phyloP scores from a whole-genome alignment of 1,140 invertebrate genomes.

The Bombus breviceps region DNA sequence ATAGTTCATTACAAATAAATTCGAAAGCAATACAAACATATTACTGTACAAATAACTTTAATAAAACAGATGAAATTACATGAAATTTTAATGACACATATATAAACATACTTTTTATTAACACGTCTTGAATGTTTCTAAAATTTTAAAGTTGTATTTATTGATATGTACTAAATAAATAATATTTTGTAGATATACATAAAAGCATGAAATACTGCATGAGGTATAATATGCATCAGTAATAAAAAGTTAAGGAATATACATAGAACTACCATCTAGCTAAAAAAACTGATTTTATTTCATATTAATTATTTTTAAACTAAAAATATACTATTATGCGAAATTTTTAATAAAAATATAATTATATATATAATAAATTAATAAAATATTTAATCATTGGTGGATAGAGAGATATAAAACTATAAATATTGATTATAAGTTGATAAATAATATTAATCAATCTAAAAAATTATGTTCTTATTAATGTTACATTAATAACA shows the following conservation, averaged over 20 bases:
- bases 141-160: constrained; percentile 20
- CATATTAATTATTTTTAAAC: background rate
- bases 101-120: background rate
- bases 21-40: constrained; percentile 24
- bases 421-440: constrained; percentile 1
- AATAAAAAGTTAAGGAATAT: constrained; percentile 33
- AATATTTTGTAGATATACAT: constrained; percentile 30
- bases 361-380: background rate
- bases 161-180: constrained; percentile 20
- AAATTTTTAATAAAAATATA: background rate
- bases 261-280: background rate
- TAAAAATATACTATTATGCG: constrained; percentile 11
- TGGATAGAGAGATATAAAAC: constrained; percentile 9
- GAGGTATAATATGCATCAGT: constrained; percentile 23
- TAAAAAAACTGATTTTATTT: constrained; percentile 17
- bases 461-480: constrained; percentile 27
- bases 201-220: background rate
- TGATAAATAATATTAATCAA: constrained; percentile 18
- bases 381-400: constrained; percentile 11
- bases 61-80: constrained; percentile 27
- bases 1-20: constrained; percentile 21
- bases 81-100: constrained; percentile 11
- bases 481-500: background rate
- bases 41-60: constrained; percentile 44
- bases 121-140: background rate